phyloP scores from a whole-genome alignment of 2,797 vertebrate genomes.

The Aeoliscus strigatus region DNA sequence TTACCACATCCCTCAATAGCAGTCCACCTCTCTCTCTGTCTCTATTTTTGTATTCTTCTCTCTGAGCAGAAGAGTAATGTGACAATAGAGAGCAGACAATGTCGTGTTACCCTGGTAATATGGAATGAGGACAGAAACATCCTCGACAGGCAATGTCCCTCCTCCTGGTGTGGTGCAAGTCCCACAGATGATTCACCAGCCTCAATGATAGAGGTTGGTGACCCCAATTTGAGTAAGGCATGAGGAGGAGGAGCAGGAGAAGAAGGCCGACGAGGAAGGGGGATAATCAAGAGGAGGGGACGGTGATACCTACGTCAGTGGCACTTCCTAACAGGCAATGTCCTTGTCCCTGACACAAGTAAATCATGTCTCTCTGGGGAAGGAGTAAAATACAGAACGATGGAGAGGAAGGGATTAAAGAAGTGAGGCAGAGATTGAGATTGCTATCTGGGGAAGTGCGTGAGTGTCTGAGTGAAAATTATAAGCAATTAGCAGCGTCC shows the following conservation, averaged over 20 bases:
- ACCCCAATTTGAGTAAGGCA: constrained; percentile 76
- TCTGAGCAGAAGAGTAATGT: constrained; percentile 59
- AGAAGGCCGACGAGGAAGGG: constrained; percentile 56
- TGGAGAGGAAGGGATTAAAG: constrained; percentile 45
- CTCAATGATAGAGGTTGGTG: constrained; percentile 70
- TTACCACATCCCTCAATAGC: constrained; percentile 35
- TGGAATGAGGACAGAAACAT: constrained; percentile 68
- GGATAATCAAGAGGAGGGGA: constrained; percentile 63
- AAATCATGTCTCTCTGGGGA: constrained; percentile 70
- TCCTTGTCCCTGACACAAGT: constrained; percentile 80
- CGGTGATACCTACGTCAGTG: constrained; percentile 69
- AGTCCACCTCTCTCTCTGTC: constrained; percentile 31
- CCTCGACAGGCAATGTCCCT: constrained; percentile 46
- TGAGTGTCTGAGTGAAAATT: constrained; percentile 65
- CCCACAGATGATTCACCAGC: constrained; percentile 74
- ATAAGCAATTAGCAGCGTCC: constrained; percentile 56
- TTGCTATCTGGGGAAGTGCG: constrained; percentile 41
- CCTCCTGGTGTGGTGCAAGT: constrained; percentile 37
- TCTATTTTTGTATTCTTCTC: constrained; percentile 42
- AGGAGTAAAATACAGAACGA: constrained; percentile 44
- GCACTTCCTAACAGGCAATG: constrained; percentile 73
- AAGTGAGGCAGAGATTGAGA: constrained; percentile 52
- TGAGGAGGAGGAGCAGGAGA: constrained; percentile 58
- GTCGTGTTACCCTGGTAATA: constrained; percentile 76
- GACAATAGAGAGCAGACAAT: constrained; percentile 76